phyloP scores from a whole-genome alignment of 2,797 vertebrate species.

The Loris lydekkerianus region DNA sequence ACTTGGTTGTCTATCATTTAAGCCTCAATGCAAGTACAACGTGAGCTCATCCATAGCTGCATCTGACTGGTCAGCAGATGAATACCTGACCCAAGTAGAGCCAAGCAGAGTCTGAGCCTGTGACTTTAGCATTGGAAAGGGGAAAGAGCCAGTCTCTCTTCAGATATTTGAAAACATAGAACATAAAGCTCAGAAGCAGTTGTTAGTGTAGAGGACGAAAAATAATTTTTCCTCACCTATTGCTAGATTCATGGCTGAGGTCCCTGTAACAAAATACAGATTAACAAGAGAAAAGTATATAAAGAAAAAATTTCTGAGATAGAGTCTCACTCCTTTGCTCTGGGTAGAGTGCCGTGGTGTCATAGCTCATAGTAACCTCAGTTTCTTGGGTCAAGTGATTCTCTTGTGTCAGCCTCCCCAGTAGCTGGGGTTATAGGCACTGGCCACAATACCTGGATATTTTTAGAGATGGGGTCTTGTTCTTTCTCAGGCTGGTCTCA shows the following conservation, averaged over 20 bases:
- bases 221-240: background rate
- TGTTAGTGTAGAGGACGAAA: background rate
- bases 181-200: slow-evolving; percentile 36
- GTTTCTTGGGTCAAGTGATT: too few species aligned
- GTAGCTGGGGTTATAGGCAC: too few species aligned
- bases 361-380: too few species aligned
- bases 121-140: slow-evolving; percentile 46
- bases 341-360: too few species aligned
- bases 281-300: background rate
- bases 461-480: too few species aligned
- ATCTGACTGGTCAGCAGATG: slow-evolving; percentile 24
- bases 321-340: too few species aligned
- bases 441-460: too few species aligned
- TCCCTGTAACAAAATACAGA: background rate
- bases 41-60: background rate
- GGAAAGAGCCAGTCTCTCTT: slow-evolving; percentile 38
- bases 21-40: background rate
- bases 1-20: slow-evolving; percentile 31
- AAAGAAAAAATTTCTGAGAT: background rate
- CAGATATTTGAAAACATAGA: slow-evolving; percentile 52
- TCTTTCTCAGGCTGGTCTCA: too few species aligned
- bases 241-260: background rate
- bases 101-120: background rate
- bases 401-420: too few species aligned
- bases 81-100: slow-evolving; percentile 17